Evolutionary conservation across 2,888 invertebrate genomes (phyloP).

Genomic region (Pherbina coryleti): DNA sequence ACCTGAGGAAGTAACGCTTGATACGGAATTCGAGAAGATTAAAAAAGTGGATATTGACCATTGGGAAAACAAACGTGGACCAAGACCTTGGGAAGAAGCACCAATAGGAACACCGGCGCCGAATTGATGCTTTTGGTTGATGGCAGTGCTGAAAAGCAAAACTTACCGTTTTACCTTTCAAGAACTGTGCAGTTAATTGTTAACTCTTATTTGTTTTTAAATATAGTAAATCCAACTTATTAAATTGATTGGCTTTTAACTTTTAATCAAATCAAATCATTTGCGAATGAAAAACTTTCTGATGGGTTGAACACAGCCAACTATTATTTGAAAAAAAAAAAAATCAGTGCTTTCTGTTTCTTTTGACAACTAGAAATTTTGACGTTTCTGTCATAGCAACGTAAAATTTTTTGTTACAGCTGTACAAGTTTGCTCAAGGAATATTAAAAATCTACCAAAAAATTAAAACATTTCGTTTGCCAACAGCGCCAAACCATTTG

Average conservation of each 20-base stretch:
- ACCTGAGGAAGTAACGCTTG: constrained; percentile 78
- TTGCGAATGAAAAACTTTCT: not conserved
- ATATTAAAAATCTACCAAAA: not conserved
- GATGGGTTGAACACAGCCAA: not conserved
- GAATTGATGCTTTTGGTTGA: not conserved
- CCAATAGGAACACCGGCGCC: not conserved
- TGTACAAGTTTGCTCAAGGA: constrained; percentile 16
- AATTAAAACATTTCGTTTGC: constrained; percentile 9
- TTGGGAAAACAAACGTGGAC: constrained; percentile 89
- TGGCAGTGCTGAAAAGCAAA: constrained; percentile 16
- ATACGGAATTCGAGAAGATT: constrained; percentile 81
- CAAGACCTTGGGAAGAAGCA: constrained; percentile 85
- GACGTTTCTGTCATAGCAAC: constrained; percentile 21
- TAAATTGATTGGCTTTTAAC: not conserved
- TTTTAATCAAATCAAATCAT: not conserved
- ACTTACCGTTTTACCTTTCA: constrained; percentile 22
- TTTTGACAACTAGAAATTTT: constrained; percentile 11
- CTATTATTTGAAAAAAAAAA: not conserved
- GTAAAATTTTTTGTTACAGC: constrained; percentile 23
- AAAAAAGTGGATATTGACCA: constrained; percentile 81
- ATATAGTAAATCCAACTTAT: not conserved
- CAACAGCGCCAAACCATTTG: constrained; percentile 52
- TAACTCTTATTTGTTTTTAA: not conserved
- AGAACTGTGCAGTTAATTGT: not conserved
- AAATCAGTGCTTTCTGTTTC: not conserved